Base-by-base conservation (phyloP, 2,888 invertebrate genomes). In the Thyatira batis region DNA sequence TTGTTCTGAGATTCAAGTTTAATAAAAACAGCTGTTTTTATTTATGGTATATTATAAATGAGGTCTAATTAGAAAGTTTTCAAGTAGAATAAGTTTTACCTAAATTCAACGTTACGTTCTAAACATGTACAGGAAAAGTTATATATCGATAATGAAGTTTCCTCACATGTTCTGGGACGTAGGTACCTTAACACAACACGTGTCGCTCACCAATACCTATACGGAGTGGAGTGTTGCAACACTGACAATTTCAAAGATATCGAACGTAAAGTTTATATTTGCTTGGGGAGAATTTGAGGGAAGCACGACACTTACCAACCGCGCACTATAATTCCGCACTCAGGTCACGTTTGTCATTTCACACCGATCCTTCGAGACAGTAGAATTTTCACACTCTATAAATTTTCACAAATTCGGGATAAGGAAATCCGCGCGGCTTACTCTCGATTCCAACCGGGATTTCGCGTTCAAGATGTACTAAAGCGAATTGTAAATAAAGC, bases 351-450 rank as follows among this genome's bases (percentile, higher is more conserved):
- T 82, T 84, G 84, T 85, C 86, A 87, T 87, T 82, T 78, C 81
- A 76, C 75, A 74, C 67, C 71, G 80, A 85, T 80, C 81, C 80
- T 74, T 69, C 72, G 77, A 78, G 77, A 76, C 76, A 76, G 71
- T 39, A 71, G 79, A 82, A 79, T 84, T 85, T 87, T 86, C 85
- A 85, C 88, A 87, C 81, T 87, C 85, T 85, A 87, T 86, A 87
- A 85, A 88, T 87, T 85, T 76, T 73, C 76, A 65, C 76, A 78
- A 73, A 80, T 76, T 77, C 74, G 63, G 69, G 70, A 70, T 76
- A 77, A 74, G 80, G 77, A 79, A 80, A 85, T 79, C 80, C 80
- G 56, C 56, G 49, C 63, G 75, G 73, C 68, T 84, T 77, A 67
- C 69, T 63, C 69, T 60, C 67, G 64, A 70, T 75, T 70, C 67